Conservation (phyloP, 2,797 vertebrate species). For the Orientallactaga sibirica region DNA sequence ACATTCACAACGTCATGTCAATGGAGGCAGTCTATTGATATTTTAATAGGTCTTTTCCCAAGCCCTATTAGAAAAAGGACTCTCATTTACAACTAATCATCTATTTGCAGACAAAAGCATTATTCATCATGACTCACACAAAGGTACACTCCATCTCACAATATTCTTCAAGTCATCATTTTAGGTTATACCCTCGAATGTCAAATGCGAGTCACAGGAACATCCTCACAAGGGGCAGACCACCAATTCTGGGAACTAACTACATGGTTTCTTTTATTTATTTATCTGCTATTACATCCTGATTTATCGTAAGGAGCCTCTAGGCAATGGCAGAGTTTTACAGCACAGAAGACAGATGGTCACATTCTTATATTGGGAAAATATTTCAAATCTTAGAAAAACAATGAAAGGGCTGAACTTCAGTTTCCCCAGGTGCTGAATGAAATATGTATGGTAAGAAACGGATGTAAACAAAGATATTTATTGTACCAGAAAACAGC, state of each 20-base stretch:
- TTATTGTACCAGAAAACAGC: slow-evolving; percentile 32
- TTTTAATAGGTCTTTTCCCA: slow-evolving; percentile 72
- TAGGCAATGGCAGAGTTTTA: not conserved
- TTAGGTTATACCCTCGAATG: not conserved
- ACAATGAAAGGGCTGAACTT: slow-evolving; percentile 12
- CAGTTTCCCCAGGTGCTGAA: slow-evolving; percentile 18
- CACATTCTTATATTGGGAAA: slow-evolving; percentile 3
- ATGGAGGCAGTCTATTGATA: slow-evolving; percentile 53
- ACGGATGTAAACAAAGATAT: not conserved
- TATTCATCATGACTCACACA: slow-evolving; percentile 43
- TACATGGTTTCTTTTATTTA: not conserved
- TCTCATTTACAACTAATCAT: slow-evolving; percentile 65
- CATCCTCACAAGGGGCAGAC: not conserved
- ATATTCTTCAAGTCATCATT: slow-evolving; percentile 35
- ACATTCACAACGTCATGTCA: slow-evolving; percentile 58
- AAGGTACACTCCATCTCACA: slow-evolving; percentile 57
- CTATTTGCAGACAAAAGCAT: slow-evolving; percentile 55
- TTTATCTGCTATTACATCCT: not conserved
- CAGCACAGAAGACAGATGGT: not conserved
- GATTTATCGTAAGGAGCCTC: not conserved
- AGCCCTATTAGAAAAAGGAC: slow-evolving; percentile 27
- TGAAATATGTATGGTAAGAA: slow-evolving; percentile 23
- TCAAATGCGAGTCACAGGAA: not conserved
- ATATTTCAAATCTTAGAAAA: slow-evolving; percentile 51
- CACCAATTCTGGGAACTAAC: not conserved